Base-by-base conservation (phyloP, 92 coral and sea anemone species). In the Zoanthus solanderi region DNA sequence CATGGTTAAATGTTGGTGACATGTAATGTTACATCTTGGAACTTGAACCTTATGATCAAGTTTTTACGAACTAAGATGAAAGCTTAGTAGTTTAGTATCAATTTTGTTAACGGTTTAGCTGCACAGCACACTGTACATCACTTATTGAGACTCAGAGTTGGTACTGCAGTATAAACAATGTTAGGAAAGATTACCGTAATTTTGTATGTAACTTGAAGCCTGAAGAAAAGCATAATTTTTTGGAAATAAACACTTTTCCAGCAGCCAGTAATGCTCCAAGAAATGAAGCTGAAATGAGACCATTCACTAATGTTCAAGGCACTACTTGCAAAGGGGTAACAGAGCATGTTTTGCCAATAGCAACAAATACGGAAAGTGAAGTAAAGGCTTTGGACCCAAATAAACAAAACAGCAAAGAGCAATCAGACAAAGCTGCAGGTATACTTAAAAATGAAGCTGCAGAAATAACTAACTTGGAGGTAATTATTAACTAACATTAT, bases 391-490 rank as follows among this genome's bases (percentile, higher is more conserved):
- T 13, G 58, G 47, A 67, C 42, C 54, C 9, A 34, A 53, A 8
- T 18, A 66, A 81, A 66, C 47, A 65, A 5, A 53, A 63, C 28
- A 81, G 63, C 16, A 32, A 23, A 63, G 17, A 42, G 61, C 58
- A 81, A 17, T 28, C 75, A 66, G 61, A 46, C n/a, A 53, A 29
- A 81, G 16, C 75, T 46, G 23, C 52, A 65, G 29, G n/a, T 80
- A 30, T 12, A 29, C 60, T 28, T 65, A 61, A 81, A 10, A 45
- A 13, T 18, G 75, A 47, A 66, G 61, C 85, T 31, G 57, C 54
- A 81, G 75, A 48, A 45, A 50, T 48, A 7, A 23, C 29, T 63
- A n/a, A 23, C 28, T 9, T 44, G 0, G 58, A 80, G 74, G 85
- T 80, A 80, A 80, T 6, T 31, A 50, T 7, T 50, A 50, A 11